These are phyloP conservation scores for Pachycephus smyrnensis DNA, from an alignment of 2,888 invertebrate genomes.

Conservation along the genomic window DNA sequence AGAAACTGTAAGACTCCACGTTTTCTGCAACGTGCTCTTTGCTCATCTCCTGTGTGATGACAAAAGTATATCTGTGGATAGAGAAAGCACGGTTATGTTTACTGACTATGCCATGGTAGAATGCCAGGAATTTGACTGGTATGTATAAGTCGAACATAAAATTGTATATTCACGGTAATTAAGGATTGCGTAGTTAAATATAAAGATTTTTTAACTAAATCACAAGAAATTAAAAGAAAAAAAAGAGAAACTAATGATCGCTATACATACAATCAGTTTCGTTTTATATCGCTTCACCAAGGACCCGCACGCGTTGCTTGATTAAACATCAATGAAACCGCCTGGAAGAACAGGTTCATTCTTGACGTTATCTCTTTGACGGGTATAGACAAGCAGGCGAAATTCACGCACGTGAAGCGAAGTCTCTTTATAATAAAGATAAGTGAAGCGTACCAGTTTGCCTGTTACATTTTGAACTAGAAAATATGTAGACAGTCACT, in stretches of 20 bases:
- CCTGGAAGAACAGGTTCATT: neutral
- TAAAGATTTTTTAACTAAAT: neutral
- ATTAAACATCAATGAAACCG: neutral
- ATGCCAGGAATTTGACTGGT: neutral
- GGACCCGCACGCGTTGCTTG: neutral
- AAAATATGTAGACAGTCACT: neutral
- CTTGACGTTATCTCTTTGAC: neutral
- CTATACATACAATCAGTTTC: neutral
- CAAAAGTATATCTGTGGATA: neutral
- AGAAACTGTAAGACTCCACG: neutral
- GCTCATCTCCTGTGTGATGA: neutral
- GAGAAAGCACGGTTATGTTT: neutral
- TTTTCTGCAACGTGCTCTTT: neutral
- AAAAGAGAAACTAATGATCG: neutral
- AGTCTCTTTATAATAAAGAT: neutral
- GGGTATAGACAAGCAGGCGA: neutral
- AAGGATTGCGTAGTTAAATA: neutral
- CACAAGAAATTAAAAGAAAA: neutral
- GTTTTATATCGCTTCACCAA: neutral
- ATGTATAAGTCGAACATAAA: neutral
- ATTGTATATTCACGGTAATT: neutral
- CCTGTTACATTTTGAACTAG: neutral
- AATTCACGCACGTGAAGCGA: neutral
- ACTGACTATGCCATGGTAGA: neutral
- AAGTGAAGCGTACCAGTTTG: neutral